Conservation (phyloP, 1,140 invertebrate species). For the Heliconius himera region DNA sequence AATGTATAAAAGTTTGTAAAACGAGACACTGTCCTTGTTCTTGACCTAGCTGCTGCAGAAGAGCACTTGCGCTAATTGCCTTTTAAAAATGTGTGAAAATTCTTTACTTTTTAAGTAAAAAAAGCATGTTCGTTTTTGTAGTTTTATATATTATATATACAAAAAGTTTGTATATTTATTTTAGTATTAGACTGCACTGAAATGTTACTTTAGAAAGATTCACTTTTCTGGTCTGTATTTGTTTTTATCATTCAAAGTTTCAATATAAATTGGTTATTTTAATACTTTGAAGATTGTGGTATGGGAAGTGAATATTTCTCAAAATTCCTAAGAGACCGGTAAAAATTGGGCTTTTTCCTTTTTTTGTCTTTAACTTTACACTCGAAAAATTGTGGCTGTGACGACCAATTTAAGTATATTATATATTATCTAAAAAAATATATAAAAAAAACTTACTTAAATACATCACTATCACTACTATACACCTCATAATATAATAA, state of each 20-base stretch:
- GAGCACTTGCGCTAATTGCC: slow-evolving; percentile 22
- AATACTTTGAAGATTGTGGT: too few relatives aligned
- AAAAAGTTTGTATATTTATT: not conserved
- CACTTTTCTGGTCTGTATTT: too few relatives aligned
- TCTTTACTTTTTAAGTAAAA: not conserved
- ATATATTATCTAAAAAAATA: not conserved
- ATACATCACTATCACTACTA: slow-evolving; percentile 1
- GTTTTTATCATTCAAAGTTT: too few relatives aligned
- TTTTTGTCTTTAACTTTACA: not conserved
- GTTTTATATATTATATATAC: not conserved
- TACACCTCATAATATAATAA: not conserved
- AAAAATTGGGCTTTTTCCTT: too few relatives aligned
- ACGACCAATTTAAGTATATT: not conserved
- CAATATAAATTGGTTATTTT: too few relatives aligned
- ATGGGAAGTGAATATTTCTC: too few relatives aligned
- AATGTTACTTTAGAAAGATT: too few relatives aligned
- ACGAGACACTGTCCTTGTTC: not conserved
- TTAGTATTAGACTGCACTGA: too few relatives aligned
- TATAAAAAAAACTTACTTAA: slow-evolving; percentile 10
- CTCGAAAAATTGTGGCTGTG: too few relatives aligned
- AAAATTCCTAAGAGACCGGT: too few relatives aligned
- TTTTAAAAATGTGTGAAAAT: not conserved
- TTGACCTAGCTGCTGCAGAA: slow-evolving; percentile 13
- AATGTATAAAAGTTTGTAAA: not conserved
- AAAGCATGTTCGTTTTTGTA: not conserved